Conservation (phyloP, 2,113 vertebrate species). For the Plecturocebus donacophilus region DNA sequence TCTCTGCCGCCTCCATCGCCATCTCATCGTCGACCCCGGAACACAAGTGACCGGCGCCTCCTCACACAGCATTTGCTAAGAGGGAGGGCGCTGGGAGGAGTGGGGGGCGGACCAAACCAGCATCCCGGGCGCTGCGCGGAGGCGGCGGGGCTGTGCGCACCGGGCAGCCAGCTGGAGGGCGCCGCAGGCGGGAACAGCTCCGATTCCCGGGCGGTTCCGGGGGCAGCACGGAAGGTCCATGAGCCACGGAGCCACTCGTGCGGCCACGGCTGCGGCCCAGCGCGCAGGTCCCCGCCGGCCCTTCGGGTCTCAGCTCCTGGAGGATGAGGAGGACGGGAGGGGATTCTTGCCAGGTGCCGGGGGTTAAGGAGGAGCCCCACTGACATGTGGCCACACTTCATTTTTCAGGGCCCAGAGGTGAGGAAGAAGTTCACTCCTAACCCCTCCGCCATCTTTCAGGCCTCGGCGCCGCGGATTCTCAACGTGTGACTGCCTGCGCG, state of each 20-base stretch:
- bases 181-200: background rate
- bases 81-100: background rate
- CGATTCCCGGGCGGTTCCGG: background rate
- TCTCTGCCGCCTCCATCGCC: background rate
- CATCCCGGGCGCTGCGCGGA: accelerated
- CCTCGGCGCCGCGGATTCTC: conserved; percentile 89
- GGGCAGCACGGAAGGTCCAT: background rate
- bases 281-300: background rate
- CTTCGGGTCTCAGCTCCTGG: background rate
- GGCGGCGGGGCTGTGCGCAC: no score
- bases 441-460: conserved; percentile 95
- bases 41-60: background rate
- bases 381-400: background rate
- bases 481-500: conserved; percentile 86
- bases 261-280: background rate
- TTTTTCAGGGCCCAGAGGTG: conserved; percentile 90
- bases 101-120: no score
- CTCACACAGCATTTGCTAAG: background rate
- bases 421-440: conserved; percentile 93
- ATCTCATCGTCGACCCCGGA: background rate
- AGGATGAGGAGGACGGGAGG: background rate
- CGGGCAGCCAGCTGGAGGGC: background rate
- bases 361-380: background rate
- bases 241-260: background rate
- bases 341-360: background rate